These are phyloP conservation scores for Erpetoichthys calabaricus DNA, from an alignment of 2,797 vertebrate species.

Conservation along the genomic window DNA sequence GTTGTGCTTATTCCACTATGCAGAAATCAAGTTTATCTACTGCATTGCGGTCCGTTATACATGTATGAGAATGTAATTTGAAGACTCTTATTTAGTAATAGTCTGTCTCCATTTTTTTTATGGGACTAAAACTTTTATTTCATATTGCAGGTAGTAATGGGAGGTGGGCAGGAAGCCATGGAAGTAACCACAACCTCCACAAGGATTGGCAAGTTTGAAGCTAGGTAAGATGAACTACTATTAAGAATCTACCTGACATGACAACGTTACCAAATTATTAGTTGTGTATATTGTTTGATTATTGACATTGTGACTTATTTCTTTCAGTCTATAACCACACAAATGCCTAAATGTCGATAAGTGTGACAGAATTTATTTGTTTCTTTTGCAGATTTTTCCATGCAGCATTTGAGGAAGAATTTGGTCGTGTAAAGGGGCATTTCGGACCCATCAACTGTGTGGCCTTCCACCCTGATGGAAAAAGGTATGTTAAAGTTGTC, in stretches of 20 bases:
- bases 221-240: slow-evolving; percentile 54
- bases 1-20: too few relatives aligned
- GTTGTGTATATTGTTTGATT: not conserved
- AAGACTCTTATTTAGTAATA: too few relatives aligned
- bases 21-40: too few relatives aligned
- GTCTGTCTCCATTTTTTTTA: too few relatives aligned
- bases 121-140: too few relatives aligned
- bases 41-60: too few relatives aligned
- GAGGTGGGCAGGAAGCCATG: slow-evolving; percentile 97
- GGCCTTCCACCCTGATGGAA: slow-evolving; percentile 90
- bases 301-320: too few relatives aligned
- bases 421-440: slow-evolving; percentile 92
- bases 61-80: too few relatives aligned
- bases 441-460: slow-evolving; percentile 96
- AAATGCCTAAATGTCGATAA: not conserved
- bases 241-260: too few relatives aligned
- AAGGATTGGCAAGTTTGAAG: slow-evolving; percentile 95
- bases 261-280: not conserved
- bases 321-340: not conserved
- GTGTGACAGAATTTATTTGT: too few relatives aligned
- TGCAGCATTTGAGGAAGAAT: slow-evolving; percentile 88
- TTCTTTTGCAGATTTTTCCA: slow-evolving; percentile 77
- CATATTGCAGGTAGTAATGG: slow-evolving; percentile 75
- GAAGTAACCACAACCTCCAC: slow-evolving; percentile 96
- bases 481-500: slow-evolving; percentile 57